Evolutionary conservation across 2,888 invertebrate species (phyloP).

Genomic region (Podotricha telesiphe): DNA sequence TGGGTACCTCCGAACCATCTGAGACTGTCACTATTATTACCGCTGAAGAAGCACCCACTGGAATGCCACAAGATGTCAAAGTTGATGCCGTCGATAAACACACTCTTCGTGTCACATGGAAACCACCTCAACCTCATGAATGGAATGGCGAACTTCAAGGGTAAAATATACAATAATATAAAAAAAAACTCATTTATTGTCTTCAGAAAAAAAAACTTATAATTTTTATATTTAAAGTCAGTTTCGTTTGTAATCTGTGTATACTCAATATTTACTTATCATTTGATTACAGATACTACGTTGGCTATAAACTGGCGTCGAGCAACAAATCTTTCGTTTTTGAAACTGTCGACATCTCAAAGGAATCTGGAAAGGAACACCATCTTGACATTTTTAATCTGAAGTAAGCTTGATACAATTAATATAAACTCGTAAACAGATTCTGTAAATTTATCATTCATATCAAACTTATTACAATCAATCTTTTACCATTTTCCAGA

Average conservation of each 20-base stretch:
- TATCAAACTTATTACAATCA: neutral
- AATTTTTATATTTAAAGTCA: too few species aligned
- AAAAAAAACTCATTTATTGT: neutral
- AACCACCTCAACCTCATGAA: slow-evolving; percentile 93
- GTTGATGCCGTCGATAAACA: slow-evolving; percentile 95
- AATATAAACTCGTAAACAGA: neutral
- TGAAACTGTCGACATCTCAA: slow-evolving; percentile 95
- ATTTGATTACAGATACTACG: slow-evolving; percentile 89
- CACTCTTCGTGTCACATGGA: slow-evolving; percentile 94
- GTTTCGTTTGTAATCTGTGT: neutral
- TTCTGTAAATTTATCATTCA: neutral
- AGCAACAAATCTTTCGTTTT: slow-evolving; percentile 94
- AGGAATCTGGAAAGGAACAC: slow-evolving; percentile 96
- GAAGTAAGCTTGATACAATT: slow-evolving; percentile 79
- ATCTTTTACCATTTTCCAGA: slow-evolving; percentile 61
- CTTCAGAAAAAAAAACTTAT: too few species aligned
- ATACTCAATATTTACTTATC: neutral
- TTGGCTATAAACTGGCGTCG: slow-evolving; percentile 93
- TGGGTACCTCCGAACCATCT: slow-evolving; percentile 96
- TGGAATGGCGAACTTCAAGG: slow-evolving; percentile 95
- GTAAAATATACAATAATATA: slow-evolving; percentile 50
- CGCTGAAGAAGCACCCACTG: slow-evolving; percentile 95
- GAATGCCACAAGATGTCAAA: slow-evolving; percentile 91
- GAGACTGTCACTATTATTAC: slow-evolving; percentile 97
- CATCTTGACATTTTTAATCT: slow-evolving; percentile 91